Evolutionary conservation across 2,797 vertebrate species (phyloP).

Genomic region (Glossophaga mutica): DNA sequence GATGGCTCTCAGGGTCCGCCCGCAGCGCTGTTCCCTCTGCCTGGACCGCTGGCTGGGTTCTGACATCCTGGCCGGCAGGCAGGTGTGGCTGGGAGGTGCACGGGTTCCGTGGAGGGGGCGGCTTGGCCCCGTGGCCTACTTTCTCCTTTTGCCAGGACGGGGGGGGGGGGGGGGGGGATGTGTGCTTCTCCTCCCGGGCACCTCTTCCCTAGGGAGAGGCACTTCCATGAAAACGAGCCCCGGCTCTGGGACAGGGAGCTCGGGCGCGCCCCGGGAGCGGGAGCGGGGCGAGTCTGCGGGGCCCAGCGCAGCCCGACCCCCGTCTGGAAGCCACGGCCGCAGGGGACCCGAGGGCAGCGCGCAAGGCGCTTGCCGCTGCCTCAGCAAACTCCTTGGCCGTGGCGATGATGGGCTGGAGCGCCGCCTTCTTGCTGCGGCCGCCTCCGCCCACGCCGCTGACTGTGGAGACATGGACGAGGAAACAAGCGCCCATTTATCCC

Average conservation of each 20-base stretch:
- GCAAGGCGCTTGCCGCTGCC: conserved; percentile 10
- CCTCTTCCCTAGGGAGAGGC: background rate
- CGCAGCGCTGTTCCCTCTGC: accelerated
- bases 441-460: conserved; percentile 38
- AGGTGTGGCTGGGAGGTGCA: accelerated
- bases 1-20: accelerated
- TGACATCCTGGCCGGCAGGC: background rate
- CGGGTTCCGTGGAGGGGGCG: background rate
- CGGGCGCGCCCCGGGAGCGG: accelerated
- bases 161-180: no score
- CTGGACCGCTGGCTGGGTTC: accelerated
- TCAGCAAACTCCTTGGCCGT: background rate
- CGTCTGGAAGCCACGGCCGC: background rate
- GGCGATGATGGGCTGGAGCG: background rate
- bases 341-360: background rate
- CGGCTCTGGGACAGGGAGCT: accelerated
- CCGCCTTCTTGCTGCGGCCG: background rate
- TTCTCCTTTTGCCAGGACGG: background rate
- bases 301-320: accelerated
- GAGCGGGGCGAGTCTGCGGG: background rate
- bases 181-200: background rate
- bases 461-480: conserved; percentile 59
- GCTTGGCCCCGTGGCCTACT: background rate
- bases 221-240: accelerated
- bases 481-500: conserved; percentile 70